These are phyloP conservation scores for Drosophila meridionalis DNA, from an alignment of 2,888 invertebrate species.

Conservation along the genomic window DNA sequence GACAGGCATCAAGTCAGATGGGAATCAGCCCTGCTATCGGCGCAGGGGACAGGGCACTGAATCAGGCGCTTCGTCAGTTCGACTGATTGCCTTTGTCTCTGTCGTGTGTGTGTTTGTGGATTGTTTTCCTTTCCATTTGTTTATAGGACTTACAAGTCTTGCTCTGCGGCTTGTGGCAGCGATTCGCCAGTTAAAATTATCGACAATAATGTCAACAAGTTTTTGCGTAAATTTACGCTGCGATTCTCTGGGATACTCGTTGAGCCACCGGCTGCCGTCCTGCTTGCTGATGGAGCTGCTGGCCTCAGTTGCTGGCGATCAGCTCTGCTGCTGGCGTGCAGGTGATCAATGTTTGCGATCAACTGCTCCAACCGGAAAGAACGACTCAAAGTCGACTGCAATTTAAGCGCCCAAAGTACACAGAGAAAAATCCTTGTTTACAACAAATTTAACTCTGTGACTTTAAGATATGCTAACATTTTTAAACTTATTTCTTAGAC, in stretches of 20 bases:
- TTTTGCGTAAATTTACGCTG: constrained; percentile 52
- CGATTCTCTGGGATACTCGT: constrained; percentile 10
- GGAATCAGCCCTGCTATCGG: constrained; percentile 41
- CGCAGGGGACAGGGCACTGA: constrained; percentile 10
- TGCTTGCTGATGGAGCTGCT: constrained; percentile 10
- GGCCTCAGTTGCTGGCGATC: constrained; percentile 16
- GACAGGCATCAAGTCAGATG: constrained; percentile 50
- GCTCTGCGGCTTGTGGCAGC: constrained; percentile 39
- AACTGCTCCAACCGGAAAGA: constrained; percentile 56
- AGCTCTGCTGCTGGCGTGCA: constrained; percentile 52
- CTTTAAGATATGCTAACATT: too few species aligned
- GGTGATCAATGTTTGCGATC: constrained; percentile 71
- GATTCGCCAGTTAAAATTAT: constrained; percentile 64
- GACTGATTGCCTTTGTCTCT: constrained; percentile 71
- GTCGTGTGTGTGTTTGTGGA: constrained; percentile 17
- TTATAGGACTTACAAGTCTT: constrained; percentile 64
- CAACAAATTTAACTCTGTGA: too few species aligned
- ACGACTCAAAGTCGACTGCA: constrained; percentile 47
- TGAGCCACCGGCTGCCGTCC: background rate
- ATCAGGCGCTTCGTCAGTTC: constrained; percentile 47
- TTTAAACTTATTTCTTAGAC: too few species aligned
- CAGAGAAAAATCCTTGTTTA: background rate
- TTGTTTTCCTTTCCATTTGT: constrained; percentile 59
- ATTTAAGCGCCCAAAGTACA: constrained; percentile 56
- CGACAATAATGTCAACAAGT: constrained; percentile 79